A percentile compares a stretch with the other conserved stretches of the same genome.
Evolutionary conservation across 1,140 invertebrate species (phyloP).

Genomic region (Myzus persicae): DNA sequence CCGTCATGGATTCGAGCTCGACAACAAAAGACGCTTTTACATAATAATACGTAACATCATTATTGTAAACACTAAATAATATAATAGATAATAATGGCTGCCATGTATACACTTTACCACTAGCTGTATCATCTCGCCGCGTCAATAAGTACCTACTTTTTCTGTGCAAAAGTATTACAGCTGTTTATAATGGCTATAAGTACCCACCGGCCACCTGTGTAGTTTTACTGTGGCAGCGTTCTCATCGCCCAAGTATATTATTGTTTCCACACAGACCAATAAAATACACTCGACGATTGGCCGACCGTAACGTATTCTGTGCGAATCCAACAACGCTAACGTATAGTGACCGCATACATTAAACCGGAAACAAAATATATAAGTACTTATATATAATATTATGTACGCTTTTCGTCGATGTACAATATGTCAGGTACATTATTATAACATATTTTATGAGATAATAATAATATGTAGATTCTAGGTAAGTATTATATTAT

Average conservation of each 20-base stretch:
- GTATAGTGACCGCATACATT: neutral
- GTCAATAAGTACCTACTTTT: neutral
- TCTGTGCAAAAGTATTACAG: neutral
- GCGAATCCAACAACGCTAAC: neutral
- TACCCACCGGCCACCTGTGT: no score
- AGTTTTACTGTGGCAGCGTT: neutral
- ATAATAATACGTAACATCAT: neutral
- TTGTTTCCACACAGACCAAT: neutral
- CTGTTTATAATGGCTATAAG: neutral
- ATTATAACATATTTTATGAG: no score
- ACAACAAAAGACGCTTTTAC: neutral
- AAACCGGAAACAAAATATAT: neutral
- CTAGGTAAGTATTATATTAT: no score
- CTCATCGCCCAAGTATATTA: neutral
- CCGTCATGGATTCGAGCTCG: neutral
- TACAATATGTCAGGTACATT: neutral
- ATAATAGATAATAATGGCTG: neutral
- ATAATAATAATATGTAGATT: no score
- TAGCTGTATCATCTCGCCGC: neutral
- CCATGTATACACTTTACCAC: neutral
- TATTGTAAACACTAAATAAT: neutral
- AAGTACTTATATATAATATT: neutral
- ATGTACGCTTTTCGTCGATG: neutral
- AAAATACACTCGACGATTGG: neutral
- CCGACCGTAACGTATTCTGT: neutral